Base-by-base conservation (phyloP, 37 sponge, comb jelly and placozoan genomes). In the Lycopodina hypogea region DNA sequence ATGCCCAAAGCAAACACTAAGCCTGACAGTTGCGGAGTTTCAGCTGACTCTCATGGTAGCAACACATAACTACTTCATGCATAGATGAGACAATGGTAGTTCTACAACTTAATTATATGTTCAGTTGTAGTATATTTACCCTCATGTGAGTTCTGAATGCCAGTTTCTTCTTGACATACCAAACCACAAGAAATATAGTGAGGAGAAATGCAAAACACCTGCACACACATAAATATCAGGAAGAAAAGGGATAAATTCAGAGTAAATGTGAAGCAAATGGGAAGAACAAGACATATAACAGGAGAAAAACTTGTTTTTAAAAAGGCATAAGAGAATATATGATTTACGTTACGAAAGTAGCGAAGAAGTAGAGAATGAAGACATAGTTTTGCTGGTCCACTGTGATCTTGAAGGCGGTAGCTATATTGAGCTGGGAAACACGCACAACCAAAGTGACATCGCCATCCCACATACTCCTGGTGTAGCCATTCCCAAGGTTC, bases 191-290 rank as follows among this genome's bases (percentile, higher is more conserved):
- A 76, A 92, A 85, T 23, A 53, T 33, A 9, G 58, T 35, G 24
- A 92, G 62, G 24, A 92, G 85, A 26, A 84, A 1, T 28, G 89
- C 24, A 42, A 92, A 88, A 62, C 93, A 92, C 33, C 93, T 92
- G 78, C 17, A 60, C 41, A 57, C 34, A n/a, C 28, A 85, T 42
- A 2, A 30, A 69, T n/a, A 38, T 32, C 23, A 9, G 42, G 42
- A 4, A 17, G 66, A 3, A 32, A 4, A 32, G 30, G 66, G 66
- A 65, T 32, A 15, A 4, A 15, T 32, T 7, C 3, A 68, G 69
- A 35, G 28, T 18, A 28, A 9, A 32, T 69, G 68, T 2, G 41
- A 3, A 40, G 33, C 24, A 29, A 36, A 42, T 32, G 67, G 28
- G 35, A 14, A n/a, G 28, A 68, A 14, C 4, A 6, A 28, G 11